phyloP scores from a whole-genome alignment of 2,113 vertebrate genomes.

The Chaenogobius annularis region DNA sequence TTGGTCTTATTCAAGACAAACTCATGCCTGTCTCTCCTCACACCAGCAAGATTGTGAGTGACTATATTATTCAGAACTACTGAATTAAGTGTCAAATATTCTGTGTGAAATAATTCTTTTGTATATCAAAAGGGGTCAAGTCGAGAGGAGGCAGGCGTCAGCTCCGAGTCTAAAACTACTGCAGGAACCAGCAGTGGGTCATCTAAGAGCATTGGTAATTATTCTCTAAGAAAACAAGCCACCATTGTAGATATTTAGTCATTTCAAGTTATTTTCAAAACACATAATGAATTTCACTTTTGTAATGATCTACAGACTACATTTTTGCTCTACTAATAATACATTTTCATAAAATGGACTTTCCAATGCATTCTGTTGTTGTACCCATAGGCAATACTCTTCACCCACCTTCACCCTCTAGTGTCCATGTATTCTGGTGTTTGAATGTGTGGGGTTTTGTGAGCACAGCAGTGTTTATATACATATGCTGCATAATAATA shows the following conservation, averaged over 20 bases:
- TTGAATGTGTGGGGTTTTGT: too few species aligned
- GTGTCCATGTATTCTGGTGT: too few species aligned
- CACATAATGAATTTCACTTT: too few species aligned
- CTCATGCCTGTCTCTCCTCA: constrained; percentile 55
- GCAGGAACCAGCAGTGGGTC: constrained; percentile 16
- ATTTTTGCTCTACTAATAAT: too few species aligned
- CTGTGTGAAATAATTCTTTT: neutral
- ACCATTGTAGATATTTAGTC: neutral
- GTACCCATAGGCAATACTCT: too few species aligned
- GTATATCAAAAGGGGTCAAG: constrained; percentile 44
- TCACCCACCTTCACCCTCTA: too few species aligned
- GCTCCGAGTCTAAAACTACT: constrained; percentile 42
- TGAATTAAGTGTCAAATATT: neutral
- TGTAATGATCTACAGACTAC: too few species aligned
- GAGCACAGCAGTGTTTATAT: too few species aligned
- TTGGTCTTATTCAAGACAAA: constrained; percentile 69
- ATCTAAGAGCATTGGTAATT: constrained; percentile 47
- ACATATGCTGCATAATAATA: too few species aligned
- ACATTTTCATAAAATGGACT: too few species aligned
- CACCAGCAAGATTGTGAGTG: constrained; percentile 65
- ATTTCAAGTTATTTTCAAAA: too few species aligned
- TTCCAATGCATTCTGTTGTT: too few species aligned
- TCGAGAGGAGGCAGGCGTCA: constrained; percentile 48
- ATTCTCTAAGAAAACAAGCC: neutral
- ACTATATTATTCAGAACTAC: neutral